phyloP scores from a whole-genome alignment of 2,113 vertebrate species.

The Sinocyclocheilus rhinocerous region DNA sequence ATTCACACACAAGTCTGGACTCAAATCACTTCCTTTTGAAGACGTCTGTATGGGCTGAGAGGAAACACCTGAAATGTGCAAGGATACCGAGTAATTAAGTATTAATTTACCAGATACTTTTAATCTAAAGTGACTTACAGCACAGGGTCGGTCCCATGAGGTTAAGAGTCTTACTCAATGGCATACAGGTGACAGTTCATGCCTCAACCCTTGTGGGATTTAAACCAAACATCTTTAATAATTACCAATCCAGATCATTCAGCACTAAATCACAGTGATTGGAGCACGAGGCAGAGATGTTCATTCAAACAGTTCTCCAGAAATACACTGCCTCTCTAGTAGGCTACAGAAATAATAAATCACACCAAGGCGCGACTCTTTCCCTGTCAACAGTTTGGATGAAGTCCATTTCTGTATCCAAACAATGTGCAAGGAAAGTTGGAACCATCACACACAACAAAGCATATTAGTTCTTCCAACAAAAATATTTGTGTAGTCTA shows the following conservation, averaged over 20 bases:
- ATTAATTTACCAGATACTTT: not conserved
- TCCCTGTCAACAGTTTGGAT: constrained; percentile 70
- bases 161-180: not conserved
- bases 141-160: not conserved
- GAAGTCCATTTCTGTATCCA: constrained; percentile 63
- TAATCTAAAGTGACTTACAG: not conserved
- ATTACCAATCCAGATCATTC: not conserved
- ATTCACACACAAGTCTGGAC: constrained; percentile 25
- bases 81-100: not conserved
- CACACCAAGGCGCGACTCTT: constrained; percentile 65
- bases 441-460: too few species aligned
- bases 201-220: not conserved
- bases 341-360: constrained; percentile 72
- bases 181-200: not conserved
- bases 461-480: too few species aligned
- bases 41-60: not conserved
- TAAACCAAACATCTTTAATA: not conserved
- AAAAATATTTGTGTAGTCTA: too few species aligned
- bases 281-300: too few species aligned
- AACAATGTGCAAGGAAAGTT: too few species aligned
- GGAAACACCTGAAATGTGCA: not conserved
- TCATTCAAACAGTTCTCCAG: not conserved
- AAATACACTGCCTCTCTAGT: not conserved
- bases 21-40: not conserved
- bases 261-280: not conserved